Conservation (phyloP, 2,888 invertebrate genomes). For the Steinernema scapterisci region DNA sequence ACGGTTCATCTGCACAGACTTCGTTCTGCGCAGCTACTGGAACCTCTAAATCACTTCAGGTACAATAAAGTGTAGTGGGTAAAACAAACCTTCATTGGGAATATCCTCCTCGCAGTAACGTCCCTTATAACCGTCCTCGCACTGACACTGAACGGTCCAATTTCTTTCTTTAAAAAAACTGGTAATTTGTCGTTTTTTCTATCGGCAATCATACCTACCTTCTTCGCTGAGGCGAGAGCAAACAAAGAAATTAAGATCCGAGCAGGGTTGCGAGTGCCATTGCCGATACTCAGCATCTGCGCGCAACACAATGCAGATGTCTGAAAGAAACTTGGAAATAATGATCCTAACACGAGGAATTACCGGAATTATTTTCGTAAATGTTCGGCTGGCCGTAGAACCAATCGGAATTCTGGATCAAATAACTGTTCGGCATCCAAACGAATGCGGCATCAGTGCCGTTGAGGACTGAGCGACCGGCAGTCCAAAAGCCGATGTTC, state of each 20-base stretch:
- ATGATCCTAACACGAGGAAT: neutral
- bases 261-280: constrained; percentile 47
- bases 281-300: constrained; percentile 40
- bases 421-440: constrained; percentile 44
- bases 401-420: constrained; percentile 46
- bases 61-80: neutral
- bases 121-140: constrained; percentile 45
- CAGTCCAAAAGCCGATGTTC: constrained; percentile 45
- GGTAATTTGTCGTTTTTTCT: neutral
- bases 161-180: constrained; percentile 22
- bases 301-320: constrained; percentile 47
- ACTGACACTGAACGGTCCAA: constrained; percentile 48
- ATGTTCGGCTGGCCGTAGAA: constrained; percentile 49
- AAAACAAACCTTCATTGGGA: neutral
- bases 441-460: constrained; percentile 46
- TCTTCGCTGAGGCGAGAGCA: constrained; percentile 38
- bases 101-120: constrained; percentile 45
- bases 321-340: constrained; percentile 33
- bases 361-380: constrained; percentile 47
- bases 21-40: neutral
- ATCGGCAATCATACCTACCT: neutral
- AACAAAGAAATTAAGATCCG: constrained; percentile 43
- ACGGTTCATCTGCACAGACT: constrained; percentile 38
- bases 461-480: constrained; percentile 46
- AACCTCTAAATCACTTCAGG: neutral